Evolutionary conservation across 2,113 vertebrate species (phyloP).

Genomic region (Henicopernis longicauda): DNA sequence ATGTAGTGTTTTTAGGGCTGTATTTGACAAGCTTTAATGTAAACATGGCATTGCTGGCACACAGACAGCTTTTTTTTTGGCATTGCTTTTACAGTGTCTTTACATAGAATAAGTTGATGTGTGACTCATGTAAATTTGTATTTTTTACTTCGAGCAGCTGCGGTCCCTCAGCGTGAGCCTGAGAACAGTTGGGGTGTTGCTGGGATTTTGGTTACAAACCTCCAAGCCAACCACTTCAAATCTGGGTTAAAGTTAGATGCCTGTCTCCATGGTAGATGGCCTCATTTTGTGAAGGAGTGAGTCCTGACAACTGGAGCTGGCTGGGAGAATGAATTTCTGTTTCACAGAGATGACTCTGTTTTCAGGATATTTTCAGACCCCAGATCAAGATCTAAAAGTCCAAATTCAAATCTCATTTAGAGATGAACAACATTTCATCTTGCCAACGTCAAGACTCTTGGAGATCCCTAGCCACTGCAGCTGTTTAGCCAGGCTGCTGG

Average conservation of each 20-base stretch:
- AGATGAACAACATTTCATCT: background rate
- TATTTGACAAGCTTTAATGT: constrained; percentile 35
- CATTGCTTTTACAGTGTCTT: constrained; percentile 5
- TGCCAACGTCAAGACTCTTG: background rate
- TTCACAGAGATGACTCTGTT: background rate
- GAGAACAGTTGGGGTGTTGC: constrained; percentile 1
- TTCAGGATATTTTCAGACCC: background rate
- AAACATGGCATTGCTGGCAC: constrained; percentile 31
- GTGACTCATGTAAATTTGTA: background rate
- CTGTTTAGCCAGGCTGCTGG: background rate
- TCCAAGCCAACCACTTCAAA: constrained; percentile 11
- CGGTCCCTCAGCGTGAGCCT: background rate
- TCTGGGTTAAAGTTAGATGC: constrained; percentile 13
- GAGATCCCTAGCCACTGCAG: background rate
- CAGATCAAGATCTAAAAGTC: background rate
- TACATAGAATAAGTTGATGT: background rate
- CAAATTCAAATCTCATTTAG: background rate
- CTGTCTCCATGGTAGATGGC: constrained; percentile 11
- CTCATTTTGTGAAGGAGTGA: background rate
- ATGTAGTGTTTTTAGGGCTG: background rate
- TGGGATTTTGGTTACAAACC: constrained; percentile 20
- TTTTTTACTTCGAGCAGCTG: constrained; percentile 20
- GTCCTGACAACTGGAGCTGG: background rate
- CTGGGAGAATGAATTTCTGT: background rate
- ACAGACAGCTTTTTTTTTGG: background rate